Percentiles rank a stretch among this genome's conserved stretches.
phyloP scores from a whole-genome alignment of 2,113 vertebrate genomes.

The Erinaceus europaeus region DNA sequence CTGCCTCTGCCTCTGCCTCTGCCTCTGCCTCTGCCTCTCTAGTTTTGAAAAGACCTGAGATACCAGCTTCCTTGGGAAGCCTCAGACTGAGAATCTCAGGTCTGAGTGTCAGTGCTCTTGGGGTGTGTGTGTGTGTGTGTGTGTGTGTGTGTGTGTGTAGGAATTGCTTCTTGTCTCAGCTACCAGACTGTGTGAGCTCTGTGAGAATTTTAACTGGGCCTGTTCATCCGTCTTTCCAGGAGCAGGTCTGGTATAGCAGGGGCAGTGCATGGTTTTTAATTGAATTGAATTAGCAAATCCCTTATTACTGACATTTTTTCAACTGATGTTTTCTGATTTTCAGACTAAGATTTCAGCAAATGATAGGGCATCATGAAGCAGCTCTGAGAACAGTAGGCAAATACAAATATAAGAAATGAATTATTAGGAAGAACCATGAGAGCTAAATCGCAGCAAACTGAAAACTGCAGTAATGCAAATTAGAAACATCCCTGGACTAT shows the following conservation, averaged over 20 bases:
- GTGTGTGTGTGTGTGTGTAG: too few species aligned
- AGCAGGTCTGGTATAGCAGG: neutral
- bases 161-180: neutral
- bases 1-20: too few species aligned
- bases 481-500: neutral
- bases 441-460: neutral
- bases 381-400: neutral
- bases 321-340: neutral
- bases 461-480: constrained; percentile 3
- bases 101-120: fast-evolving
- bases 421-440: neutral
- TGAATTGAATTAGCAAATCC: neutral
- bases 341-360: neutral
- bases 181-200: neutral
- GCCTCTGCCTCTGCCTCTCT: too few species aligned
- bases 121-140: neutral
- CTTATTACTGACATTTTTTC: neutral
- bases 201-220: neutral
- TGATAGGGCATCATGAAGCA: neutral
- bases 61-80: neutral
- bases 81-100: neutral
- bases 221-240: neutral
- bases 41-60: too few species aligned
- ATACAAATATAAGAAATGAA: neutral
- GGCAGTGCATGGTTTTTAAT: neutral